Base-by-base conservation (phyloP, 1,140 invertebrate species). In the Aleiodes sp. region DNA sequence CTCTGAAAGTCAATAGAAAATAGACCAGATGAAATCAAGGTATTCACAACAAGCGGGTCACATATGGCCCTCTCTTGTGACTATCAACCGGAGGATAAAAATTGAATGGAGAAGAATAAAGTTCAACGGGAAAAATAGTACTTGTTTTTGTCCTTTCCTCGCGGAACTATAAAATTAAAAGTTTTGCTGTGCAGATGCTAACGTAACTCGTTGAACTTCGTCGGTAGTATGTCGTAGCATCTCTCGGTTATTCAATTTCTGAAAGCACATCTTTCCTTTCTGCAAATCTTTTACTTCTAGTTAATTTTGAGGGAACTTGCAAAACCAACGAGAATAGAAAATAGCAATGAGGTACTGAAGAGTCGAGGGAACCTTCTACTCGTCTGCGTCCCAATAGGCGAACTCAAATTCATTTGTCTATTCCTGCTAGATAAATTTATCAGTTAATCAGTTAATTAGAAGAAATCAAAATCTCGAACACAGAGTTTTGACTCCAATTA, bases 1-100 rank as follows among this genome's bases (percentile, higher is more conserved):
- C 59, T 68, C 52, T 62, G 57, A 68, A 52, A 68, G 66, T 68
- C 66, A 68, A 62, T 62, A 41, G 26, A 31, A 68, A 35, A n/a
- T 60, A 6, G n/a, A 52, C 46, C 10, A n/a, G n/a, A n/a, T 33
- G 33, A n/a, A 57, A 31, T 52, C 43, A 26, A 26, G 37, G 57
- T 39, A 60, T 68, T 35, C 56, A 33, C 28, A 60, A 39, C 59
- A 46, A 14, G 35, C 65, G 19, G 29, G 59, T 68, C 66, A 68
- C 66, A 59, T 68, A 68, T 62, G 59, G n/a, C 28, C 66, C 59
- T 35, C 31, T 4, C 31, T 2, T 46, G 52, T 66, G 65, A 66
- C 52, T 37, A n/a, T 9, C 46, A 37, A 39, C 37, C 35, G 21
- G 41, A 39, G 31, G 31, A 7, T 16, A 60, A 57, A 60, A 43